Evolutionary conservation across 2,113 vertebrate species (phyloP), one percentile per base, ranked within the genome.

Genomic region (Apus apus): DNA sequence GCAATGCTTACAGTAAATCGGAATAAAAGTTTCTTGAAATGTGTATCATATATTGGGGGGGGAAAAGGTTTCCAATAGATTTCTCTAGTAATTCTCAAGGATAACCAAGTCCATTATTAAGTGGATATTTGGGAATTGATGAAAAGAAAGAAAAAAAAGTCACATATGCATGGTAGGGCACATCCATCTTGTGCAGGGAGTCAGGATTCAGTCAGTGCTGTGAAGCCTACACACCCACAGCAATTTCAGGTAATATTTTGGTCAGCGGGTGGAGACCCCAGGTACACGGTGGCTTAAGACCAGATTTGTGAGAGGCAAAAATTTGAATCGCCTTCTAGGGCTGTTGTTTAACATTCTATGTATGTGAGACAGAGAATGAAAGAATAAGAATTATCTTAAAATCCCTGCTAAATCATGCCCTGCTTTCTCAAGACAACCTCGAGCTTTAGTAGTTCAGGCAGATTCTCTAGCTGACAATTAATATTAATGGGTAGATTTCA

Each of bases 401-500:
- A 99, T 99, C 99, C 98, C 98, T 97, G 97, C 97, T 98, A 99
- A 99, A 98, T 98, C 98, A 96, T 97, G 97, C 97, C 96, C 97
- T 98, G 98, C 97, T 97, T 98, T 98, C 98, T 98, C 97, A 97
- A 97, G 98, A 97, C 98, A 98, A 99, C 99, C 98, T 98, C 98
- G 96, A 98, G 98, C 98, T 98, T 98, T 98, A 98, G 97, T 97
- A 98, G 98, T 98, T 98, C 98, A 98, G 98, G 97, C 98, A 98
- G 98, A 98, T 98, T 98, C 98, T 98, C 98, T 98, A 97, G 98
- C 98, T 98, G 98, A 98, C 98, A 99, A 99, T 99, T 99, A 99
- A 99, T 98, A 98, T 99, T 99, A 99, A 98, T 99, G 98, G 98
- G 43, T 98, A 99, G 98, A 99, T 99, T 98, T 99, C 98, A 98